Evolutionary conservation across 1,140 invertebrate species (phyloP), one percentile per base, ranked within the genome.

Genomic region (Hylyphantes graminicola): DNA sequence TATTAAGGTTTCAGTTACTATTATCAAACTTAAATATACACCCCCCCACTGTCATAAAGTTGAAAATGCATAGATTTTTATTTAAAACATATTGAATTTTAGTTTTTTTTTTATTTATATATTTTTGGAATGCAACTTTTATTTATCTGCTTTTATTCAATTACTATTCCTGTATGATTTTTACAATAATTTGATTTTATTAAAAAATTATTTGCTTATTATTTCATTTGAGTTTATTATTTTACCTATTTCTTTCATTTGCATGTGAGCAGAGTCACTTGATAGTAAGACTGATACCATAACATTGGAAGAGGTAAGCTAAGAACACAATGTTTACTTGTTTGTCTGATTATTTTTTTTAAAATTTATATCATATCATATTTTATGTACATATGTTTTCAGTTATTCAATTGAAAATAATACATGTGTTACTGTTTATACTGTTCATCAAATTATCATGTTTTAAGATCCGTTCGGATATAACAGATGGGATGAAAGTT

Each of bases 141-240:
- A 13, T 13, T 59, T 13, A 5, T 9, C 12, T 59, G 12, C n/a
- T 59, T 6, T 59, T 59, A 59, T 59, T 59, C 11, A 13, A 4
- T 7, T 59, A 13, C 7, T 59, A 12, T 59, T 59, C 57, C 3
- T 59, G 2, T 17, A 17, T 19, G 21, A 65, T 5, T 15, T 15
- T 17, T 65, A 11, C 21, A 21, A 19, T 15, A 65, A 65, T 65
- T 9, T 21, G 19, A 65, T 11, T 19, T 11, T 65, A 6, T 65
- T 5, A 15, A 65, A 65, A n/a, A 15, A 4, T 65, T 11, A 10
- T 21, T 55, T 59, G 48, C 57, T 74, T 21, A 50, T 48, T 55
- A 35, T 21, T 74, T 76, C 51, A 51, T 76, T 63, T 76, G 48
- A 68, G 35, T 68, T 68, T n/a, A 68, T 70, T 70, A 35, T 35